Base-by-base conservation (phyloP, 2,888 invertebrate genomes). In the Patella ulyssiponensis region DNA sequence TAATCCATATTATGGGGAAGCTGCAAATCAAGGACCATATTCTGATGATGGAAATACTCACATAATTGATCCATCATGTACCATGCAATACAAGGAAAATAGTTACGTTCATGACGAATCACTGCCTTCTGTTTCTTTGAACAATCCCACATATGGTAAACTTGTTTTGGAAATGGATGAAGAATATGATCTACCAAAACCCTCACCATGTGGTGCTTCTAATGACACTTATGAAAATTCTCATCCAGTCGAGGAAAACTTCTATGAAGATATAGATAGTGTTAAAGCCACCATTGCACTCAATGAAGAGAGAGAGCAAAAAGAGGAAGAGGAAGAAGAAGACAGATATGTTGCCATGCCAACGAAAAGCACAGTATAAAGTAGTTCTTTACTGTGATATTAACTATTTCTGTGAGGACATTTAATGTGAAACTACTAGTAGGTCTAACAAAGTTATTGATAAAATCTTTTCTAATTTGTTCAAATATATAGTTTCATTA, bases 291-390 rank as follows among this genome's bases (percentile, higher is more conserved):
- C 76, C 7, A 72, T 76, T 14, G 76, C 73, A 2, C 54, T 71
- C 58, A 72, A 73, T 23, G 76, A 76, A 14, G 17, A 17, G 5
- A 23, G 20, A 23, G 54, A n/a, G 17, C n/a, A 33, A 15, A 56
- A 54, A 9, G 52, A 54, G n/a, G 33, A 27, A 0, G 20, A 70
- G 7, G 71, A 51, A n/a, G 75, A 75, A 33, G 76, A 76, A n/a
- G 76, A 72, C 51, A 44, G 76, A 27, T 76, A 76, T 33, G 76
- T 76, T 17, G 58, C 73, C 69, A 76, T 76, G 76, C 72, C 54
- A 33, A 72, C 72, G 12, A 75, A 23, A 64, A 23, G 23, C 14
- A 14, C 23, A 20, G 64, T 64, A 11, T 64, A 14, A 64, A 12
- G 23, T 23, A 23, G 14, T 20, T 12, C 7, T 12, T 23, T 20